phyloP scores from a whole-genome alignment of 2,888 invertebrate species.

The Sacculina carcini region DNA sequence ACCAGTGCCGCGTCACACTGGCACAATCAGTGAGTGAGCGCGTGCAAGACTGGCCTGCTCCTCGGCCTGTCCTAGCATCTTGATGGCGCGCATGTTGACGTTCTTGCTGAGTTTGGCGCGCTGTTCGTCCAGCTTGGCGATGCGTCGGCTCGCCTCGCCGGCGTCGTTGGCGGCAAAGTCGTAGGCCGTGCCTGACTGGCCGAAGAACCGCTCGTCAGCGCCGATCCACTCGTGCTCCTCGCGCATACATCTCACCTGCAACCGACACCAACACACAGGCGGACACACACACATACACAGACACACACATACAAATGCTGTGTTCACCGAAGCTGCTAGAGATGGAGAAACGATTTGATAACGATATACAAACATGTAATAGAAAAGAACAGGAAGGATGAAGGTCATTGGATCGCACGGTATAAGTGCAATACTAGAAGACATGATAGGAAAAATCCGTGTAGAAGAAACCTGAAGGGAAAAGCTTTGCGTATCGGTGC shows the following conservation, averaged over 20 bases:
- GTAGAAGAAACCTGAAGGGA: no score
- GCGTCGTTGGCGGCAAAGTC: constrained; percentile 23
- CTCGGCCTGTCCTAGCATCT: constrained; percentile 57
- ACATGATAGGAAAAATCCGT: no score
- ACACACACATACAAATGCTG: not conserved
- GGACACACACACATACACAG: not conserved
- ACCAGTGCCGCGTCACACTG: no score
- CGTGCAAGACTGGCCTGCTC: constrained; percentile 31
- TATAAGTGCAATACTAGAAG: no score
- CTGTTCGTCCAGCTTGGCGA: constrained; percentile 30
- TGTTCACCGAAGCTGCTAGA: not conserved
- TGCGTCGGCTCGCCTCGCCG: constrained; percentile 27
- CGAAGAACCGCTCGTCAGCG: constrained; percentile 42
- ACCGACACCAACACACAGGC: constrained; percentile 4
- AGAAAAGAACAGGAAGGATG: no score
- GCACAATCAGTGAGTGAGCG: not conserved
- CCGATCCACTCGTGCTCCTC: constrained; percentile 42
- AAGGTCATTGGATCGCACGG: no score
- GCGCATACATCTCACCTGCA: constrained; percentile 17
- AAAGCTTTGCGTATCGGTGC: no score
- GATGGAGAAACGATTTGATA: no score
- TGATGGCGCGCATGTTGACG: constrained; percentile 61
- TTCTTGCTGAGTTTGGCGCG: constrained; percentile 37
- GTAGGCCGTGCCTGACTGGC: constrained; percentile 19
- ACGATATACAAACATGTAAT: no score